Evolutionary conservation across 2,888 invertebrate genomes (phyloP), one percentile per base, ranked within the genome.

Genomic region (Trachelus troglodyta): DNA sequence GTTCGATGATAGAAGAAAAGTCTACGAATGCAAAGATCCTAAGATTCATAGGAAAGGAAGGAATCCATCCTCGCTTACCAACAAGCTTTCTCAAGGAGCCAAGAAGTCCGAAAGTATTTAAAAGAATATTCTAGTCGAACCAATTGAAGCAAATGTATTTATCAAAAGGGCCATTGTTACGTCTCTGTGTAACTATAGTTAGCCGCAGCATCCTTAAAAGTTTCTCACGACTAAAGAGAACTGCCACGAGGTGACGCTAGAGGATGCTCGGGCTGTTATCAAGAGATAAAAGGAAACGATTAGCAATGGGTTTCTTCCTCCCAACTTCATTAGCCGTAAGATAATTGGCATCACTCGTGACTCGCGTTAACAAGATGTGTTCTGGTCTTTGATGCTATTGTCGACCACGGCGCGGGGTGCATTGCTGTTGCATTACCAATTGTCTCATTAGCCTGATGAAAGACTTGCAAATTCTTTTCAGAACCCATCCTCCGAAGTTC

Each of bases 341-440:
- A 81, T 83, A 82, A 83, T 82, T 83, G 79, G 76, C 75, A 74
- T 74, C 69, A 77, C 78, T 78, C 81, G 81, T 82, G 82, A 81
- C 80, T 79, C 74, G 81, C 76, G 73, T 78, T 81, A 79, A 75
- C 75, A 78, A 82, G 80, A 79, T 40, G 31, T 33, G 56, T 35
- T 74, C 75, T 74, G 78, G 76, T 82, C 81, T 81, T 82, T 82
- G 82, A 81, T 79, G 81, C 80, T 75, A 69, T 75, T 35, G 68
- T 78, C 79, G 78, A 79, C 76, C 79, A 76, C 75, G 35, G 34
- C 34, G 34, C 34, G 11, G 11, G 77, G 77, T 15, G 40, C 40
- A 40, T 15, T 40, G 15, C 40, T 15, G 6, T n/a, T 33, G 35
- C 30, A 74, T 73, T 74, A 30, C 74, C 77, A 69, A 77, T 77